Conservation (phyloP, 2,797 vertebrate species). For the Galagoides demidoff region DNA sequence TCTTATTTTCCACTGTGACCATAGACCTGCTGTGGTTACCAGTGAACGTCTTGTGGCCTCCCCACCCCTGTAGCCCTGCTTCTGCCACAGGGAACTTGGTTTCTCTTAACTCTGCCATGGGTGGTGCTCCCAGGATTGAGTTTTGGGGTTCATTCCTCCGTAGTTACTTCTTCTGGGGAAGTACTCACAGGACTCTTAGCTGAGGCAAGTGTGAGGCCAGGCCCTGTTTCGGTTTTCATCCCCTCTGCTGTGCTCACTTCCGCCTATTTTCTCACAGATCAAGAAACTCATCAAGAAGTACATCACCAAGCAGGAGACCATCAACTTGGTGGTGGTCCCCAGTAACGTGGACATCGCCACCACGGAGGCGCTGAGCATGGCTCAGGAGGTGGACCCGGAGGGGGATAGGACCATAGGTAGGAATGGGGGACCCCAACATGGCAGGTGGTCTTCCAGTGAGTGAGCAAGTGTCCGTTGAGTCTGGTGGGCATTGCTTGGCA, state of each 20-base stretch:
- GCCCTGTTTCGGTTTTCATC: neutral
- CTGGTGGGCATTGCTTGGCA: neutral
- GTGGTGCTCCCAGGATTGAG: accelerated
- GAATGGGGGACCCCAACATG: neutral
- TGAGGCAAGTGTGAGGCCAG: neutral
- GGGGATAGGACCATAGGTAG: constrained; percentile 95
- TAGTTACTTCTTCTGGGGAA: neutral
- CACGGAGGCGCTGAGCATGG: constrained; percentile 95
- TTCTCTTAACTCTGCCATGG: neutral
- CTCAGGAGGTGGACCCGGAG: constrained; percentile 90
- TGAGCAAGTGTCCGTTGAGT: neutral
- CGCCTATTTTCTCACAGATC: constrained; percentile 87
- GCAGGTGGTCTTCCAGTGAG: neutral
- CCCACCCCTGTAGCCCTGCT: neutral
- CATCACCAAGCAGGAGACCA: constrained; percentile 92
- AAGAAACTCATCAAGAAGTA: constrained; percentile 89
- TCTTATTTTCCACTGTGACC: neutral
- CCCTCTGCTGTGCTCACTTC: accelerated
- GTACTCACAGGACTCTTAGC: neutral
- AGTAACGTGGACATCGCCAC: constrained; percentile 95
- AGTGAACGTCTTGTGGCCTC: neutral
- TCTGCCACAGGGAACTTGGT: neutral
- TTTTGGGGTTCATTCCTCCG: neutral
- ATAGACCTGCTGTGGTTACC: too few species aligned
- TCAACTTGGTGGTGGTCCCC: constrained; percentile 94